A percentile compares a stretch with the other conserved stretches of the same genome.
Conservation (phyloP, 2,797 vertebrate species). For the Fratercula arctica region DNA sequence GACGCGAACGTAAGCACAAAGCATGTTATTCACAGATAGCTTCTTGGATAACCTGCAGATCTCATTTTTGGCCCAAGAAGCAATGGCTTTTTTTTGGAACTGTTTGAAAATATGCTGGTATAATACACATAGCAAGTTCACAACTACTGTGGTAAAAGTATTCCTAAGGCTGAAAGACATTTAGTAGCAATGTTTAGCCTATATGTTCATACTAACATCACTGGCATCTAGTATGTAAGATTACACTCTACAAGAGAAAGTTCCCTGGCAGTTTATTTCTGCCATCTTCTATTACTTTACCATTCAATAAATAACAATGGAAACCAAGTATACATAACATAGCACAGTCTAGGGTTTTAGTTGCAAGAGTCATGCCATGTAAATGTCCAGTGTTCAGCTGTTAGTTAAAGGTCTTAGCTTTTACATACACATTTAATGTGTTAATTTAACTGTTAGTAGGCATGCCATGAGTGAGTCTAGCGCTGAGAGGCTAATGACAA, state of each 20-base stretch:
- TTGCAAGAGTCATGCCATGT: background rate
- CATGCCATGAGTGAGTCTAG: background rate
- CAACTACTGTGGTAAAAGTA: background rate
- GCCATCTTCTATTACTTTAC: background rate
- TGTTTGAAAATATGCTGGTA: background rate
- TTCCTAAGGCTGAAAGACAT: background rate
- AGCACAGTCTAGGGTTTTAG: background rate
- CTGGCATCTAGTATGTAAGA: background rate
- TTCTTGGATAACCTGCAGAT: background rate
- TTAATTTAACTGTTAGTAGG: background rate
- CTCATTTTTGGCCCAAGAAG: background rate
- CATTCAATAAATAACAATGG: background rate
- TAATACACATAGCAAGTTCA: background rate
- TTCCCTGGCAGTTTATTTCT: background rate
- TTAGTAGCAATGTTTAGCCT: background rate
- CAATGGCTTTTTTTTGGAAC: background rate
- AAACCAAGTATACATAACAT: background rate
- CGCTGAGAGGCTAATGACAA: background rate
- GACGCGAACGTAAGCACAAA: background rate
- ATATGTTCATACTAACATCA: background rate
- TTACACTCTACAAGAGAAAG: background rate
- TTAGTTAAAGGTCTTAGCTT: background rate
- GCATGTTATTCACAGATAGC: background rate
- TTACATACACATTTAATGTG: background rate
- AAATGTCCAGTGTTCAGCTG: background rate